phyloP scores from a whole-genome alignment of 2,797 vertebrate genomes.

The Premnoplex brunnescens region DNA sequence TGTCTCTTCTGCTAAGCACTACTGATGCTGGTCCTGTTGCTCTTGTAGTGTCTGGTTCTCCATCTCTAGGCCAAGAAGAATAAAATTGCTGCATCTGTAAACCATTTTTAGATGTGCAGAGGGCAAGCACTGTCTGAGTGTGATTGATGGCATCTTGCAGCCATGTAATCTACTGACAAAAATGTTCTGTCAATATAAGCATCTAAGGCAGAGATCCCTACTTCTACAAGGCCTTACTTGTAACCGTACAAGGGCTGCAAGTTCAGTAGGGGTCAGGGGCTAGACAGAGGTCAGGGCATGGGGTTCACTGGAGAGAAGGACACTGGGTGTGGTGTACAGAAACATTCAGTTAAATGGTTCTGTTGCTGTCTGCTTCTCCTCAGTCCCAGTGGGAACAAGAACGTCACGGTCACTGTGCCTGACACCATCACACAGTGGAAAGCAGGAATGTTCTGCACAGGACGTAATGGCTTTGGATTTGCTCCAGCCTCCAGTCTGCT shows the following conservation, averaged over 20 bases:
- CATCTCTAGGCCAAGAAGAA: neutral
- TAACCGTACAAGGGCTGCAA: neutral
- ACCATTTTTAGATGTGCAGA: neutral
- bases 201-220: neutral
- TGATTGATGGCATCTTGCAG: neutral
- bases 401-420: slow-evolving; percentile 71
- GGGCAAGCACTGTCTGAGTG: neutral
- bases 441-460: slow-evolving; percentile 83
- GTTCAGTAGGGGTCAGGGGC: neutral
- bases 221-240: neutral
- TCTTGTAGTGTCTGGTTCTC: neutral
- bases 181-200: neutral
- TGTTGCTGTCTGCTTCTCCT: neutral
- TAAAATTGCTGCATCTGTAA: neutral
- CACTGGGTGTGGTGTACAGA: accelerated
- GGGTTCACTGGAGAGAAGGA: neutral
- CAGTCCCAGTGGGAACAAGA: slow-evolving; percentile 40
- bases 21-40: neutral
- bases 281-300: neutral
- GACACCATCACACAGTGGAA: slow-evolving; percentile 84
- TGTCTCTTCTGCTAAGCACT: neutral
- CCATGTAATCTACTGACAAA: neutral
- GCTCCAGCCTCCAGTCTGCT: slow-evolving; percentile 69
- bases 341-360: neutral
- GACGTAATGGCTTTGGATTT: slow-evolving; percentile 76